Conservation (phyloP, 2,113 vertebrate species). For the Gasterosteus nipponicus region DNA sequence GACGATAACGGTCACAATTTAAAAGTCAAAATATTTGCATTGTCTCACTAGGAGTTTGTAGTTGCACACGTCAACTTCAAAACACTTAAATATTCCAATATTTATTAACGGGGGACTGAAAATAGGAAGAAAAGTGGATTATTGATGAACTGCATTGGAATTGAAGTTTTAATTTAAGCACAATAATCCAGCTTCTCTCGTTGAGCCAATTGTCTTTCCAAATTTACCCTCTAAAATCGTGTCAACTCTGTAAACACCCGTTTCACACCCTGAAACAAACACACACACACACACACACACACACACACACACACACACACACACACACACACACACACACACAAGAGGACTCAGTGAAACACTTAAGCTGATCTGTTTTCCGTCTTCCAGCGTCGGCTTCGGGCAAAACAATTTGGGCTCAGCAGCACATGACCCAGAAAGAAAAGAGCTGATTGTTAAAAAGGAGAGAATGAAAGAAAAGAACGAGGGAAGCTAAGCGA, state of each 20-base stretch:
- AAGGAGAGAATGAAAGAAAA: constrained; percentile 6
- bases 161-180: neutral
- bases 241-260: constrained; percentile 34
- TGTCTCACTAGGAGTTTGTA: neutral
- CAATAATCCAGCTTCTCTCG: constrained; percentile 4
- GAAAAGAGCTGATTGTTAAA: constrained; percentile 75
- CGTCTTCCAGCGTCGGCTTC: constrained; percentile 50
- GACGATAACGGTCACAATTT: no score
- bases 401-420: constrained; percentile 56
- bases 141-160: neutral
- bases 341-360: neutral
- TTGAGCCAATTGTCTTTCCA: constrained; percentile 15
- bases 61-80: neutral
- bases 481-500: constrained; percentile 15
- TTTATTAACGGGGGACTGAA: neutral
- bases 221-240: constrained; percentile 38
- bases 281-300: neutral
- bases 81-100: neutral
- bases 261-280: constrained; percentile 16
- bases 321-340: neutral
- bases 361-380: constrained; percentile 59
- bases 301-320: neutral
- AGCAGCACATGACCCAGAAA: constrained; percentile 70
- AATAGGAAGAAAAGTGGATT: neutral
- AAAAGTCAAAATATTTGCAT: neutral